Evolutionary conservation across 2,797 vertebrate species (phyloP).

Genomic region (Heliangelus exortis): DNA sequence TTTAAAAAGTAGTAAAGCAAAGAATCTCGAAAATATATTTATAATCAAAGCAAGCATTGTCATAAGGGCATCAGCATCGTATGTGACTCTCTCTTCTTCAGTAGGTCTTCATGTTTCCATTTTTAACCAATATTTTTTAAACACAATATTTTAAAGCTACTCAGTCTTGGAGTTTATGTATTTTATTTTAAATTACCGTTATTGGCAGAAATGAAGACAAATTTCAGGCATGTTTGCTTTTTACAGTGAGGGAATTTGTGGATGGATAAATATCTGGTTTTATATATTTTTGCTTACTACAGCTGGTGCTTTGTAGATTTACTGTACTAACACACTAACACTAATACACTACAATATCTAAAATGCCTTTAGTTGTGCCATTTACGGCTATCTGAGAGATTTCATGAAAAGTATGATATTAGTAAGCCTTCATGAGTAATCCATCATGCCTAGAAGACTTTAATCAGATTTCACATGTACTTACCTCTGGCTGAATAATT

Average conservation of each 20-base stretch:
- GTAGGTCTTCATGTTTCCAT: background rate
- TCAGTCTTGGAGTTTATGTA: background rate
- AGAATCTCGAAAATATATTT: background rate
- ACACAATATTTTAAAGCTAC: background rate
- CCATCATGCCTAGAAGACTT: constrained; percentile 59
- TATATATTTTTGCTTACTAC: constrained; percentile 24
- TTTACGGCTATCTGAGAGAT: constrained; percentile 63
- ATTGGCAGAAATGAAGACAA: background rate
- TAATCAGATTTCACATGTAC: constrained; percentile 58
- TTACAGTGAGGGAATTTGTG: constrained; percentile 32
- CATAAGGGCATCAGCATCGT: background rate
- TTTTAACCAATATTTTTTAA: background rate
- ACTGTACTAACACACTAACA: constrained; percentile 57
- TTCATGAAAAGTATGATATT: constrained; percentile 62
- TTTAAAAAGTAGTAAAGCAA: background rate
- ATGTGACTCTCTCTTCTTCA: background rate
- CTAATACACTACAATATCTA: constrained; percentile 30
- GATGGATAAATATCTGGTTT: background rate
- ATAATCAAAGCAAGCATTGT: background rate
- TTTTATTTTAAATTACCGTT: constrained; percentile 13
- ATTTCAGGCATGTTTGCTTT: background rate
- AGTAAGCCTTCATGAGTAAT: constrained; percentile 72
- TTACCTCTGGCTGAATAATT: constrained; percentile 53
- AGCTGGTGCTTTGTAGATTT: constrained; percentile 70
- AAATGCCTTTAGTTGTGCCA: constrained; percentile 54